Conservation (phyloP, 53 echinoderm and acorn worm genomes). For the Holothuria scabra region DNA sequence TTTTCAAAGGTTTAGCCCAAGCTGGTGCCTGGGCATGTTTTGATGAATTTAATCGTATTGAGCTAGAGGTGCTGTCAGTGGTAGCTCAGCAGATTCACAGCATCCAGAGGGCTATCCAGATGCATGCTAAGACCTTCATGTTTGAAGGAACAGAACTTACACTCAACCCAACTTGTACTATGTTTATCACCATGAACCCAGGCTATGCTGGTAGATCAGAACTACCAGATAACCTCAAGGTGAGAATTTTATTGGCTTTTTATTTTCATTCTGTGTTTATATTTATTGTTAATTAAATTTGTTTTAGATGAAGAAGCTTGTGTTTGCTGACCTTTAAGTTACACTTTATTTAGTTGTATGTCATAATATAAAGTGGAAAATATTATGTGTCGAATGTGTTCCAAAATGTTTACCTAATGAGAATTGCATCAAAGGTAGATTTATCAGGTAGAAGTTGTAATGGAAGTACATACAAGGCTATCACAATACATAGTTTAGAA, state of each 20-base stretch:
- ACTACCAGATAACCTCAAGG: conserved; percentile 92
- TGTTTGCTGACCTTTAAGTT: neutral
- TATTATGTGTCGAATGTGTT: no score
- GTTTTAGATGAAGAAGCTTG: neutral
- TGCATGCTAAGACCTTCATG: conserved; percentile 73
- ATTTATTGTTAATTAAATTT: neutral
- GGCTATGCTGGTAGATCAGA: conserved; percentile 95
- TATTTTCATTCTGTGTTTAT: neutral
- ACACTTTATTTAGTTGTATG: neutral
- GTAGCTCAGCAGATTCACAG: conserved; percentile 98
- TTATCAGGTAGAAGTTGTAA: no score
- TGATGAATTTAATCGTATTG: conserved; percentile 99
- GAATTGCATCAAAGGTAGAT: no score
- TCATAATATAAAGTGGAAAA: no score
- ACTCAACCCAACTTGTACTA: conserved; percentile 88
- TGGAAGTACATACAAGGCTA: no score
- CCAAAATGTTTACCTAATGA: no score
- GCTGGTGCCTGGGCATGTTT: conserved; percentile 99
- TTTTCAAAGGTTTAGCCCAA: conserved; percentile 99
- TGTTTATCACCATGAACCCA: conserved; percentile 99
- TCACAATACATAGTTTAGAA: no score
- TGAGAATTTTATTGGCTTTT: neutral
- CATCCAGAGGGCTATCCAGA: conserved; percentile 92
- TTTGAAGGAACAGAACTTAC: conserved; percentile 97
- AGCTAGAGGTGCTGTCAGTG: conserved; percentile 96